Conservation (phyloP, 2,113 vertebrate species). For the Terrapene triunguis region DNA sequence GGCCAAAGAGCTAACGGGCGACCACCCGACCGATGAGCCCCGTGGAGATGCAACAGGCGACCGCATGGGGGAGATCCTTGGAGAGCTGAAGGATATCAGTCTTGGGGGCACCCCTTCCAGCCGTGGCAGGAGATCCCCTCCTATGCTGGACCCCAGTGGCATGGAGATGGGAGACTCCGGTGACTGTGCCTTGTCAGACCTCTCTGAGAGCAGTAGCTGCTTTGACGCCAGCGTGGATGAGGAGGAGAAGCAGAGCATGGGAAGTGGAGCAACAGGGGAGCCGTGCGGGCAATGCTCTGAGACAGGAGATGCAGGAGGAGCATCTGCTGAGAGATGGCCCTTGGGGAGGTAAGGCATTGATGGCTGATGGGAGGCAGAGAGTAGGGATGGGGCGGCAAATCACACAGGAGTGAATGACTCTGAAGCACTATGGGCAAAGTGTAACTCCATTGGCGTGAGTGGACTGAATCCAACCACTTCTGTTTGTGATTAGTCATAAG, state of each 20-base stretch:
- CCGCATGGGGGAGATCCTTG: background rate
- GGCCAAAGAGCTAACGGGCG: background rate
- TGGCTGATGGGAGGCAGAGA: background rate
- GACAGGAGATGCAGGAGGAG: background rate
- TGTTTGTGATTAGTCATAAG: background rate
- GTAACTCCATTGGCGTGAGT: background rate
- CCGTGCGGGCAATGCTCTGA: background rate
- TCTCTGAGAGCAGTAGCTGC: background rate
- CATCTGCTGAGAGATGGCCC: background rate
- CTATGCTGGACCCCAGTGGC: background rate
- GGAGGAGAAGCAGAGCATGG: background rate
- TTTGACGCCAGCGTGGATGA: background rate
- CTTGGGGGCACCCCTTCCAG: background rate
- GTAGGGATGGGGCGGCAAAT: background rate
- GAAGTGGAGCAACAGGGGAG: background rate
- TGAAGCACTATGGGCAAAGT: background rate
- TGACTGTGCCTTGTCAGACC: background rate
- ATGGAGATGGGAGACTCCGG: background rate
- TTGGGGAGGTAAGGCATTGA: background rate
- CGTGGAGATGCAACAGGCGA: background rate
- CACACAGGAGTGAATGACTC: background rate
- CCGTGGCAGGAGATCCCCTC: background rate
- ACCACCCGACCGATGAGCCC: background rate
- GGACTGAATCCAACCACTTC: background rate
- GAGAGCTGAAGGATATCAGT: background rate